Evolutionary conservation across 2,888 invertebrate genomes (phyloP).

Genomic region (Heliothis peltigera): DNA sequence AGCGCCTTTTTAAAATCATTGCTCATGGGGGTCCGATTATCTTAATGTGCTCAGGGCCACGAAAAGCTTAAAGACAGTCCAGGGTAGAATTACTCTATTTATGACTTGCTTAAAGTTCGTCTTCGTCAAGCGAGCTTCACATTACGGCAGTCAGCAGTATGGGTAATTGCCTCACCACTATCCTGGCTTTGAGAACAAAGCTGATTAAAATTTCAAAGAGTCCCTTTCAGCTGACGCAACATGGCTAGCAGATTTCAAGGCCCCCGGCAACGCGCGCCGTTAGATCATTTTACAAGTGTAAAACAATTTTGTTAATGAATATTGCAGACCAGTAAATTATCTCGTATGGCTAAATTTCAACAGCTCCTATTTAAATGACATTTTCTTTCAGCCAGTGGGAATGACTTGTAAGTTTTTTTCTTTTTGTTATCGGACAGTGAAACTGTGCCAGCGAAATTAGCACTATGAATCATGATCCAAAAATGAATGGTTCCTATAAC

Average conservation of each 20-base stretch:
- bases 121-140: not conserved
- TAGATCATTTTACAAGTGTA: conserved; percentile 9
- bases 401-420: not conserved
- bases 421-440: conserved; percentile 18
- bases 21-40: too few species aligned
- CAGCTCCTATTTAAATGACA: not conserved
- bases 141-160: not conserved
- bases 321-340: not conserved
- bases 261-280: conserved; percentile 1
- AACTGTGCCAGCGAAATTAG: conserved; percentile 34
- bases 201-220: conserved; percentile 5
- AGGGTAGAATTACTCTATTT: too few species aligned
- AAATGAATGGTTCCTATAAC: conserved; percentile 62
- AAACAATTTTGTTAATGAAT: conserved; percentile 1
- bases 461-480: conserved; percentile 45
- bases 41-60: too few species aligned
- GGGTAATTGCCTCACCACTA: not conserved
- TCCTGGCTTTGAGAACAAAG: conserved; percentile 18
- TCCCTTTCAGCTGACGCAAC: conserved; percentile 40
- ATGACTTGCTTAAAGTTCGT: too few species aligned
- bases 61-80: too few species aligned
- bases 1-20: too few species aligned
- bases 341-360: not conserved
- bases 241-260: conserved; percentile 35
- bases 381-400: not conserved